A percentile compares a stretch with the other conserved stretches of the same genome.
phyloP scores from a whole-genome alignment of 2,888 invertebrate genomes.

The Epistrophe grossulariae region DNA sequence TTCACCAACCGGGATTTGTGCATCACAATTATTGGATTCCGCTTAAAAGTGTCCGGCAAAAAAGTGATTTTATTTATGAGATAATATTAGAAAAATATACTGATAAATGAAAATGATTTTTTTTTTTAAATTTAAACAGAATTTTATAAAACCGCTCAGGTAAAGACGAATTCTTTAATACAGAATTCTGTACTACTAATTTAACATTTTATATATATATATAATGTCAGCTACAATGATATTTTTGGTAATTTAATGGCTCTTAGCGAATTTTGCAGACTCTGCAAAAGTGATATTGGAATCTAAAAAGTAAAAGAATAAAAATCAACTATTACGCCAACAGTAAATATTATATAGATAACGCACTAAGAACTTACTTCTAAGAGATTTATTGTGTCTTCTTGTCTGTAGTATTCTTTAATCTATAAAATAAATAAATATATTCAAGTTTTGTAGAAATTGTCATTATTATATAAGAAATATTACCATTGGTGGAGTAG shows the following conservation, averaged over 20 bases:
- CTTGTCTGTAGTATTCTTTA: background rate
- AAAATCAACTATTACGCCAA: background rate
- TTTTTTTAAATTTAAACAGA: too few relatives aligned
- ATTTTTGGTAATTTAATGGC: constrained; percentile 23
- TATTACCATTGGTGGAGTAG: constrained; percentile 18
- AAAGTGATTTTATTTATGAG: too few relatives aligned
- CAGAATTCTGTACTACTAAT: background rate
- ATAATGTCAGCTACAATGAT: background rate
- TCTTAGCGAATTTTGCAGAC: constrained; percentile 13
- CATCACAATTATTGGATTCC: too few relatives aligned
- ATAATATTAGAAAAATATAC: too few relatives aligned
- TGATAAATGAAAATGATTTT: too few relatives aligned
- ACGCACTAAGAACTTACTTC: background rate
- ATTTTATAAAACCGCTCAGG: too few relatives aligned
- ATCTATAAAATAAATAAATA: background rate
- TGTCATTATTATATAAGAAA: background rate
- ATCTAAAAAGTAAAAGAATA: background rate
- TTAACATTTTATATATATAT: background rate
- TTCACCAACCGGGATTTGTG: too few relatives aligned
- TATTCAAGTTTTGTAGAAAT: too few relatives aligned
- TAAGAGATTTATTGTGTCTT: background rate
- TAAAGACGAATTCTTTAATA: background rate
- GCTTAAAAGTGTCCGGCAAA: too few relatives aligned
- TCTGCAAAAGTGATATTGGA: constrained; percentile 15
- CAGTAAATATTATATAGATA: background rate